phyloP scores from a whole-genome alignment of 2,113 vertebrate species.

The Malurus melanocephalus region DNA sequence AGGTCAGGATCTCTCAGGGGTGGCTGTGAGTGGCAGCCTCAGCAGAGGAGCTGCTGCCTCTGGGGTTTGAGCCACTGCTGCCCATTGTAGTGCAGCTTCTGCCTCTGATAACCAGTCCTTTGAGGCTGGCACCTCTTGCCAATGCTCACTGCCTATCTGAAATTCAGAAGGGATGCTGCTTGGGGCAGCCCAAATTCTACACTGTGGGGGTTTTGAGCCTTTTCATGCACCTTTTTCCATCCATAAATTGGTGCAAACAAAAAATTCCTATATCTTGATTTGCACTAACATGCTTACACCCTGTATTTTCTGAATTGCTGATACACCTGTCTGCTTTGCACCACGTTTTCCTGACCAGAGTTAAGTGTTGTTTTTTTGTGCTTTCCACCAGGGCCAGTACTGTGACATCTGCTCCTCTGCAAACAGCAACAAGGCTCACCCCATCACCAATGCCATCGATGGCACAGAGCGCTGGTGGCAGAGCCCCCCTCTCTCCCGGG shows the following conservation, averaged over 20 bases:
- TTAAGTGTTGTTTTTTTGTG: background rate
- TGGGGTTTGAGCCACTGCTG: background rate
- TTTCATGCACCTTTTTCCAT: background rate
- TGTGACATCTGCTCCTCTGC: conserved; percentile 89
- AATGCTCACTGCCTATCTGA: accelerated
- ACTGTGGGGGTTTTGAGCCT: background rate
- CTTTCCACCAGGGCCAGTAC: conserved; percentile 86
- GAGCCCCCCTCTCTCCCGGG: conserved; percentile 92
- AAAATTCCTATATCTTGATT: background rate
- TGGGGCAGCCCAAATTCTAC: background rate
- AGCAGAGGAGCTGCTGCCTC: background rate
- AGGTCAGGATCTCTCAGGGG: background rate
- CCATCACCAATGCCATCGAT: conserved; percentile 90
- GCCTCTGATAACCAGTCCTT: background rate
- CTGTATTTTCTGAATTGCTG: background rate
- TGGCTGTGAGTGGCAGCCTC: background rate
- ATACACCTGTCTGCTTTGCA: background rate
- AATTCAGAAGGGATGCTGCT: background rate
- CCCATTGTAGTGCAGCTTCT: background rate
- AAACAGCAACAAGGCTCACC: conserved; percentile 86
- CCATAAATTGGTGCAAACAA: background rate
- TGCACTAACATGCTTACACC: too few relatives aligned
- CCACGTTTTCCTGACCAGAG: accelerated
- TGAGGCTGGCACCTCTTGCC: background rate
- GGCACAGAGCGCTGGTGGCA: conserved; percentile 99